A percentile compares a stretch with the other conserved stretches of the same genome.
Conservation (phyloP, 2,113 vertebrate genomes). For the Campylorhamphus procurvoides region DNA sequence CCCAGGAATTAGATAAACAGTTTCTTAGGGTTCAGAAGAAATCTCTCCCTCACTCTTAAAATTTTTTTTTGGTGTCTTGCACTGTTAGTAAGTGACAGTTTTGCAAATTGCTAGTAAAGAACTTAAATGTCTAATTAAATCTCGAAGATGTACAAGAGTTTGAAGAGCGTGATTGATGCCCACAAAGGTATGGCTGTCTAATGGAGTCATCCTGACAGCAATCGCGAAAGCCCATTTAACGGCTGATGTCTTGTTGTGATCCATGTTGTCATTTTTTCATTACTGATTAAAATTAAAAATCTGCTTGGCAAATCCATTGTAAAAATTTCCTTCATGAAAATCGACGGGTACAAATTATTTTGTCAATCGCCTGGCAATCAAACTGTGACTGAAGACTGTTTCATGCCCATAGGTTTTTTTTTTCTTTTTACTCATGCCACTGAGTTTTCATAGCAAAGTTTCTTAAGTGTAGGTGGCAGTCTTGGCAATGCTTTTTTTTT, state of each 20-base stretch:
- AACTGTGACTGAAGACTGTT: conserved; percentile 77
- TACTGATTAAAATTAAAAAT: conserved; percentile 99
- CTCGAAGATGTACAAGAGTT: conserved; percentile 78
- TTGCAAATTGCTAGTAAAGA: conserved; percentile 83
- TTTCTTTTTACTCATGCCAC: conserved; percentile 66
- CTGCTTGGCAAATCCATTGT: conserved; percentile 89
- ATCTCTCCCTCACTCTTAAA: not conserved
- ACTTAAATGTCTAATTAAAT: conserved; percentile 86
- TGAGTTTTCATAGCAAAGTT: conserved; percentile 79
- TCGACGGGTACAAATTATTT: conserved; percentile 98
- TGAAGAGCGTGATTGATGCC: conserved; percentile 92
- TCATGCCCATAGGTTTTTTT: conserved; percentile 64
- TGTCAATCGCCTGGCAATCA: conserved; percentile 90
- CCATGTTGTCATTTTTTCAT: conserved; percentile 97
- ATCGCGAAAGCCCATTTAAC: conserved; percentile 89
- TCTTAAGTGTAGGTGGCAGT: conserved; percentile 75
- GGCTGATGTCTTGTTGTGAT: conserved; percentile 99
- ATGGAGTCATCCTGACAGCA: conserved; percentile 92
- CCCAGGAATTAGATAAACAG: conserved; percentile 4
- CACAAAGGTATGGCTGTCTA: conserved; percentile 87
- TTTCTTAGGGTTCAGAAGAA: not conserved
- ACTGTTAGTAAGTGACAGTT: conserved; percentile 80
- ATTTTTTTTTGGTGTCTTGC: conserved; percentile 67
- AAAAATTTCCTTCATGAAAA: conserved; percentile 85
- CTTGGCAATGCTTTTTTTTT: conserved; percentile 59